Percentiles rank a stretch among this genome's conserved stretches.
Evolutionary conservation across 2,888 invertebrate genomes (phyloP).

Genomic region (Pristionchus arcanus): DNA sequence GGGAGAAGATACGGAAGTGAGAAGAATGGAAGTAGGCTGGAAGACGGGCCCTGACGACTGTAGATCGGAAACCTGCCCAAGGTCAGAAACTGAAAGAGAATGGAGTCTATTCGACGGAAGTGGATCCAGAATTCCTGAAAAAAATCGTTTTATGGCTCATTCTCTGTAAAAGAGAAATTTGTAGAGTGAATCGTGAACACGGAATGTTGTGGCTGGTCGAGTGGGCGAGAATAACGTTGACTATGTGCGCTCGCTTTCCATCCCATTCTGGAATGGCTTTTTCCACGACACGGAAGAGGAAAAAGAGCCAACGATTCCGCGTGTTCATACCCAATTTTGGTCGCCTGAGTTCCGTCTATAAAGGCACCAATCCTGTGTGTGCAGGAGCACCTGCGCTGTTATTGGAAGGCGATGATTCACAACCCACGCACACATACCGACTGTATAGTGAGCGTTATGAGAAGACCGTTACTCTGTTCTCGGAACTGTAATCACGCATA

Average conservation of each 20-base stretch:
- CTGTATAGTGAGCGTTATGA: background rate
- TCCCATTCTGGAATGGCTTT: conserved; percentile 1
- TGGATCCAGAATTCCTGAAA: background rate
- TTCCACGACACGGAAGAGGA: background rate
- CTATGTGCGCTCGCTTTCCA: background rate
- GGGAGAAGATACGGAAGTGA: conserved; percentile 25
- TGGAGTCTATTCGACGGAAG: background rate
- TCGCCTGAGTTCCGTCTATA: background rate
- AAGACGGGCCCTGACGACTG: background rate
- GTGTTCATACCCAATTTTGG: background rate
- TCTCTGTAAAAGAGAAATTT: background rate
- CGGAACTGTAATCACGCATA: too few species aligned
- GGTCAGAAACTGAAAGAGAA: background rate
- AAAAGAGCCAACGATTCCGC: background rate
- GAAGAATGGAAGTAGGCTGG: background rate
- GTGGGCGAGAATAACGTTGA: conserved; percentile 1
- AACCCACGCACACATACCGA: background rate
- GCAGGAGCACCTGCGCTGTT: background rate
- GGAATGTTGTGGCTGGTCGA: background rate
- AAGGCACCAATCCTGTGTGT: background rate
- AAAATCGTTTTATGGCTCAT: background rate
- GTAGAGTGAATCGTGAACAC: background rate
- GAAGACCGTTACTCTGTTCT: background rate
- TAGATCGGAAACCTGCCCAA: background rate
- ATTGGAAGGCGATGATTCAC: conserved; percentile 9